Base-by-base conservation (phyloP, 2,888 invertebrate species). In the Anticlea derivata region DNA sequence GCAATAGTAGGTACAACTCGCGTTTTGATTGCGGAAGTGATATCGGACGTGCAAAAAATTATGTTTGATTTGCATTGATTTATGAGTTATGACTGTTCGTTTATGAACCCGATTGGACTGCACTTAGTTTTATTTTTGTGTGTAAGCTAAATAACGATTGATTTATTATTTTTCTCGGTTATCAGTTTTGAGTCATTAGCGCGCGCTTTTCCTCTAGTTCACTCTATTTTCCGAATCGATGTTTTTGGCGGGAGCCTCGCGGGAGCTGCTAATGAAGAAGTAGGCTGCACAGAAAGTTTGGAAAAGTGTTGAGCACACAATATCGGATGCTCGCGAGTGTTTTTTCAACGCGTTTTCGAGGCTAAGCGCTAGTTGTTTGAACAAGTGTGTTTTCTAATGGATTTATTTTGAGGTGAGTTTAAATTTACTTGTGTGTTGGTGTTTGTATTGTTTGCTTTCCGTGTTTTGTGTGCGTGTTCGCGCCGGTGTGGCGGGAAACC, bases 341-440 rank as follows among this genome's bases (percentile, higher is more conserved):
- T 90, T 89, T 90, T 90, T 89, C 87, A 86, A 86, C 86, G 86
- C 85, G 86, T 87, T 88, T 90, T 88, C 89, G 89, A 89, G 89
- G 89, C 88, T 89, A 86, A 88, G 87, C 89, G 89, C 83, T 89
- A 86, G 87, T 85, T 90, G 89, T 90, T 90, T 90, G 88, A 89
- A 90, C 90, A 89, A 90, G 88, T 90, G 90, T 90, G 89, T 90
- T 89, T 90, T 90, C 90, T 90, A 90, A 90, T 90, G 90, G 90
- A 89, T 89, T 89, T 90, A 89, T 90, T 90, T 89, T 90, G 87
- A 90, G 90, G 90, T 90, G 89, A 90, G 89, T 89, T 89, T 86
- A 89, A 90, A 88, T 88, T 89, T 89, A 89, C 89, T 87, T 86
- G 83, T 83, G 82, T 89, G 89, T 85, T 83, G 80, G 89, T 89